Base-by-base conservation (phyloP, 2,113 vertebrate species). In the Megaceryle torquata region DNA sequence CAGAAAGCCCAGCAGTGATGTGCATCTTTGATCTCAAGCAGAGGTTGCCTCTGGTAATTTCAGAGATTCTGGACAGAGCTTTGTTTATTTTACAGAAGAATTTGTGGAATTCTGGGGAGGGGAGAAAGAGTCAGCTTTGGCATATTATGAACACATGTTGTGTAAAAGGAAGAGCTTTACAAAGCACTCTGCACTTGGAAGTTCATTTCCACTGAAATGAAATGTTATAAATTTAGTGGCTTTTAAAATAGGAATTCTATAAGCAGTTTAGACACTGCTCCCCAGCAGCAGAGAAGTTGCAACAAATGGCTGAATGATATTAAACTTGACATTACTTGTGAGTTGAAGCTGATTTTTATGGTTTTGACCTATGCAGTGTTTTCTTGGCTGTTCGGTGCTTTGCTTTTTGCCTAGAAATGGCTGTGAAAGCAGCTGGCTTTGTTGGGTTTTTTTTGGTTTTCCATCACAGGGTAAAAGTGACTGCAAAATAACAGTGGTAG, bases 71-170 rank as follows among this genome's bases (percentile, higher is more conserved):
- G 95, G 91, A 82, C 16, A 67, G 88, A 94, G 80, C 90, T 95
- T 93, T 97, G 94, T 97, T 98, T 98, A 97, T 97, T 96, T 97
- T 97, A 87, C 90, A 68, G 65, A 98, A 97, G 97, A 98, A 98
- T 98, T 96, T 89, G 86, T 97, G 98, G 98, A 91, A 97, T 98
- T 98, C 95, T 95, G 85, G 82, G 88, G 76, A 90, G 96, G 43
- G 80, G 33, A 92, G 93, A 96, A 96, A 96, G 81, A 94, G 94
- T 96, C 68, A 95, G 71, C 88, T 94, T 86, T 95, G 95, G 95
- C 48, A 39, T 44, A 10, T 56, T 80, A 93, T 6, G 25, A 92
- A 72, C 95, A 86, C 39, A 39, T 91, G 88, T 77, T 86, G 69
- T 0, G 0, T 59, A n/a, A 63, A 79, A 82, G 78, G 57, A 71